Evolutionary conservation across 2,797 vertebrate species (phyloP).

Genomic region (Furcifer pardalis): DNA sequence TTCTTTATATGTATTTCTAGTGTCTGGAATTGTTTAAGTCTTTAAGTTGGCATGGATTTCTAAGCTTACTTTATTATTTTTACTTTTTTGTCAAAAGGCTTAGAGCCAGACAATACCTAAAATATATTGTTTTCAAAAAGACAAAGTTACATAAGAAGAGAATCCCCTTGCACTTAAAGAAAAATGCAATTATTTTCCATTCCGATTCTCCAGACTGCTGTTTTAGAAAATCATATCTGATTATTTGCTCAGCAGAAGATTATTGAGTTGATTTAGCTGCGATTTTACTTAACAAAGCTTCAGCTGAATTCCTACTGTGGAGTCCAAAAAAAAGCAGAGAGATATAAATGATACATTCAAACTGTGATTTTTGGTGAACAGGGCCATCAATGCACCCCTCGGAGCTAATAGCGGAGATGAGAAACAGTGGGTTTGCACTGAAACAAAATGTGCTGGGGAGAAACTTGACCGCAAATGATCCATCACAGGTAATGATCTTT

Average conservation of each 20-base stretch:
- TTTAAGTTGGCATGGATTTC: slow-evolving; percentile 52
- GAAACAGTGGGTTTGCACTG: slow-evolving; percentile 99
- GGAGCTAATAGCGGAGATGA: slow-evolving; percentile 99
- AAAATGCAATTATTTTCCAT: slow-evolving; percentile 97
- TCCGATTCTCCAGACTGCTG: slow-evolving; percentile 92
- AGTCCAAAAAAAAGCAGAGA: slow-evolving; percentile 87
- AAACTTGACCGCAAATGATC: slow-evolving; percentile 95
- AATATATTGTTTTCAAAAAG: slow-evolving; percentile 79
- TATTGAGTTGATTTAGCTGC: slow-evolving; percentile 98
- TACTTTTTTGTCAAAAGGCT: slow-evolving; percentile 66
- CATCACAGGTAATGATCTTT: slow-evolving; percentile 95
- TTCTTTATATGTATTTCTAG: slow-evolving; percentile 20
- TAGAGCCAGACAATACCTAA: slow-evolving; percentile 80
- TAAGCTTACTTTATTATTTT: slow-evolving; percentile 44
- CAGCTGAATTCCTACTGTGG: slow-evolving; percentile 90
- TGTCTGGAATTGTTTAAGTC: slow-evolving; percentile 16
- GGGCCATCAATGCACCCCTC: slow-evolving; percentile 99
- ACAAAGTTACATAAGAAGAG: slow-evolving; percentile 86
- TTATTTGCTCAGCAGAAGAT: slow-evolving; percentile 98
- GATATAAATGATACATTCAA: slow-evolving; percentile 93
- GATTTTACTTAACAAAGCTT: slow-evolving; percentile 99
- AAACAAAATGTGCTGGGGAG: slow-evolving; percentile 99
- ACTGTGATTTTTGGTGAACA: slow-evolving; percentile 96
- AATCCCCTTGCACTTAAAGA: slow-evolving; percentile 85
- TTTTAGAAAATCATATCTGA: slow-evolving; percentile 97